Evolutionary conservation across 2,797 vertebrate genomes (phyloP), one percentile per base, ranked within the genome.

Genomic region (Smutsia temminckii): DNA sequence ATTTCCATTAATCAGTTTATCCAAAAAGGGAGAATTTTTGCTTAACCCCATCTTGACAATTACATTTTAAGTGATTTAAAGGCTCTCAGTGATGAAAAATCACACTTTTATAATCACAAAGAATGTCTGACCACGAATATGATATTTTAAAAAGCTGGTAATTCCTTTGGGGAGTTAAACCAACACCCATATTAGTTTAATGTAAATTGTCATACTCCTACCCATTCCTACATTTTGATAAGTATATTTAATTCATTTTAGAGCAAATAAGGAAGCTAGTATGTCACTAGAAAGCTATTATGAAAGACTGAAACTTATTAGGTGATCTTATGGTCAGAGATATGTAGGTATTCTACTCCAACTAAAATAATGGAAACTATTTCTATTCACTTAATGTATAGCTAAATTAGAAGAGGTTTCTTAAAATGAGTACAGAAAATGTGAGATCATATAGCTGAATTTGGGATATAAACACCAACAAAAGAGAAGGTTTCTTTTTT

Each of bases 51-150:
- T 92, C 89, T 97, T 93, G 23, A 59, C 27, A 51, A 89, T 95
- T 93, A 92, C 80, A 96, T 85, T 89, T 37, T 84, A 10, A 96
- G 96, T 79, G 2, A 85, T 75, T 37, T 93, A 96, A 94, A 37
- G 5, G 1, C 8, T 96, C 87, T 96, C 42, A 94, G 2, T 46
- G 83, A 49, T 95, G 17, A 97, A 87, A 97, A 93, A 91, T 89
- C 93, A 69, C 61, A 80, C 86, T 0, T 0, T 71, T 96, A 61
- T 0, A 0, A 95, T 20, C 74, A 77, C 46, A n/a, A 97, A 80
- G 69, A 86, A 75, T 74, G 37, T n/a, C 4, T 3, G n/a, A 92
- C 75, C 8, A 2, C 53, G 37, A 93, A 29, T 85, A 84, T 92
- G 87, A 68, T 84, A 93, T 46, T 72, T 91, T 5, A 90, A 72